Conservation (phyloP, 2,888 invertebrate species). For the Pteria penguin region DNA sequence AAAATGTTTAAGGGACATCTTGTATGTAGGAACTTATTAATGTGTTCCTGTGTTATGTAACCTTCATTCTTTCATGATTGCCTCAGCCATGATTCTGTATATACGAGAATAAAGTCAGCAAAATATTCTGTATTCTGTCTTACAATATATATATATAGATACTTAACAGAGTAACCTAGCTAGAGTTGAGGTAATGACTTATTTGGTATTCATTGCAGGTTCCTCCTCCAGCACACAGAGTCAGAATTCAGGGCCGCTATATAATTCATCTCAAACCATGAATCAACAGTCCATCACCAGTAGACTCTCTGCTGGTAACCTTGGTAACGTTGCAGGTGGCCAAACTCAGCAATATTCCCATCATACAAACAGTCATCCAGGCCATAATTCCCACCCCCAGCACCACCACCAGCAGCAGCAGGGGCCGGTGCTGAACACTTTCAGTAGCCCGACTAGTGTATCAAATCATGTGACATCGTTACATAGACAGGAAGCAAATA, state of each 20-base stretch:
- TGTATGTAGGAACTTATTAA: no score
- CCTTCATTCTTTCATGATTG: no score
- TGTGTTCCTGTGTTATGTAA: no score
- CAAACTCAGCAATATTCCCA: slow-evolving; percentile 15
- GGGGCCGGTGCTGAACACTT: slow-evolving; percentile 32
- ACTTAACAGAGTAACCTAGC: no score
- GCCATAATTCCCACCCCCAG: slow-evolving; percentile 39
- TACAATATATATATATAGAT: no score
- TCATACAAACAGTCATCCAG: slow-evolving; percentile 28
- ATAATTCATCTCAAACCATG: neutral
- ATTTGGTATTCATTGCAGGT: no score
- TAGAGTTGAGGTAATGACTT: no score
- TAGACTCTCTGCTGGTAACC: neutral
- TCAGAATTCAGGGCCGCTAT: slow-evolving; percentile 4
- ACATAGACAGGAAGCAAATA: neutral
- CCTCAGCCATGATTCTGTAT: no score
- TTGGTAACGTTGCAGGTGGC: neutral
- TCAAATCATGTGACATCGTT: slow-evolving; percentile 6
- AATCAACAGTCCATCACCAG: neutral
- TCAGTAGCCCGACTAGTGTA: slow-evolving; percentile 26
- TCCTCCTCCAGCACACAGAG: slow-evolving; percentile 7
- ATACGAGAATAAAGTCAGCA: no score
- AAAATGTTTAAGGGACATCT: no score
- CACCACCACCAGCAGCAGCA: slow-evolving; percentile 46
- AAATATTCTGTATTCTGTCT: no score